Conservation (phyloP, 1,140 invertebrate genomes). For the Lineus longissimus region DNA sequence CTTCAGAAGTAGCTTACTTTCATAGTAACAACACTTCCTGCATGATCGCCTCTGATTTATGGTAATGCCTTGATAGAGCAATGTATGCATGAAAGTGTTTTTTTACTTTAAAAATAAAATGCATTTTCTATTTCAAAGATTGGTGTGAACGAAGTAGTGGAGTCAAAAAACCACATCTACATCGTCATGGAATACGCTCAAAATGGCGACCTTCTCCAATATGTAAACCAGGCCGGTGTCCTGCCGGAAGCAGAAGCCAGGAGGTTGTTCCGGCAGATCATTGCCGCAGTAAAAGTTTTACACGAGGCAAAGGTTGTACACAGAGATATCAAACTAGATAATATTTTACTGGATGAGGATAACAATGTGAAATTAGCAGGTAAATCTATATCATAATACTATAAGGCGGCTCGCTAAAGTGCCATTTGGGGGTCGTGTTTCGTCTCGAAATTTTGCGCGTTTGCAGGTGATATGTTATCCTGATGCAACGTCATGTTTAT, state of each 20-base stretch:
- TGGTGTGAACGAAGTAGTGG: constrained; percentile 53
- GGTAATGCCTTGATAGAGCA: no score
- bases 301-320: constrained; percentile 67
- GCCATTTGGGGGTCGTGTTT: no score
- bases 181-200: constrained; percentile 84
- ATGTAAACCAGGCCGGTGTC: constrained; percentile 55
- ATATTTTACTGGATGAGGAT: constrained; percentile 33
- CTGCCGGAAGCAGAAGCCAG: constrained; percentile 29
- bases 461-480: no score
- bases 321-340: constrained; percentile 41
- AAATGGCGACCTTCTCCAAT: constrained; percentile 78
- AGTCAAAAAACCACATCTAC: constrained; percentile 63
- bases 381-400: constrained; percentile 8
- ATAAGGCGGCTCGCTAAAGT: no score
- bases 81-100: no score
- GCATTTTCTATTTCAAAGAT: constrained; percentile 22
- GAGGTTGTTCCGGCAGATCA: constrained; percentile 66
- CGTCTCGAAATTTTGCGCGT: no score
- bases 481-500: no score
- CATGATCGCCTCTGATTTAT: no score
- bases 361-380: constrained; percentile 34
- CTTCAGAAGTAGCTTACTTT: no score
- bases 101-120: no score
- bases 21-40: no score
- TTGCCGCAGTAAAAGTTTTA: constrained; percentile 61